Base-by-base conservation (phyloP, 2,797 vertebrate genomes). In the Acanthurus leucopareius region DNA sequence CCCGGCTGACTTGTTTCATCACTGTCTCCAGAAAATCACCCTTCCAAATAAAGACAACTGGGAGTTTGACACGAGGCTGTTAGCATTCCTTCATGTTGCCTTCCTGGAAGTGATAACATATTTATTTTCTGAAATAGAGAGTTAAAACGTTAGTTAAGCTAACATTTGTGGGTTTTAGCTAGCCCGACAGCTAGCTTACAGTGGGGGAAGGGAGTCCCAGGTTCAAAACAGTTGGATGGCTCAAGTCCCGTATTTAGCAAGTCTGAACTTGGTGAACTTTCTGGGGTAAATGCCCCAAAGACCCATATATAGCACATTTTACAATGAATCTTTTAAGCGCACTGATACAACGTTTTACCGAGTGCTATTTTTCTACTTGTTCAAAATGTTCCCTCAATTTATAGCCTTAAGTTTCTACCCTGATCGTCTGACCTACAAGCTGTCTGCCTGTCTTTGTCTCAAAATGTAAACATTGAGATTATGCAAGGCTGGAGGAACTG, bases 141-240 rank as follows among this genome's bases (percentile, higher is more conserved):
- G 53, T 80, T 28, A 78, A 82, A 82, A 53, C 69, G 28, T 63
- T 73, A 85, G 79, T 85, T 68, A 48, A 66, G 88, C 88, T 84
- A 86, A 70, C 85, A 58, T 69, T 66, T 73, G 60, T 80, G 53
- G 38, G 85, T 58, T 79, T 42, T 0, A 57, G 91, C 86, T 93
- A 94, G 87, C 90, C 61, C 57, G 62, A 61, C 65, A 75, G 91
- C 75, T 91, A 93, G 91, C 86, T 81, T 52, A 42, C 73, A 79
- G 94, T 94, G 94, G 94, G 94, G 94, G 94, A 94, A 95, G 90
- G 93, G 93, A 92, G 88, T 83, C 75, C 79, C 85, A 70, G 94
- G 90, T 86, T 92, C 85, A 89, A 90, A 92, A 92, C 94, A 91
- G 92, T 91, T 92, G 86, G 75, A 89, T 93, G 90, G 88, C 88